Conservation (phyloP, 2,888 invertebrate species). For the Luperina nickerlii region DNA sequence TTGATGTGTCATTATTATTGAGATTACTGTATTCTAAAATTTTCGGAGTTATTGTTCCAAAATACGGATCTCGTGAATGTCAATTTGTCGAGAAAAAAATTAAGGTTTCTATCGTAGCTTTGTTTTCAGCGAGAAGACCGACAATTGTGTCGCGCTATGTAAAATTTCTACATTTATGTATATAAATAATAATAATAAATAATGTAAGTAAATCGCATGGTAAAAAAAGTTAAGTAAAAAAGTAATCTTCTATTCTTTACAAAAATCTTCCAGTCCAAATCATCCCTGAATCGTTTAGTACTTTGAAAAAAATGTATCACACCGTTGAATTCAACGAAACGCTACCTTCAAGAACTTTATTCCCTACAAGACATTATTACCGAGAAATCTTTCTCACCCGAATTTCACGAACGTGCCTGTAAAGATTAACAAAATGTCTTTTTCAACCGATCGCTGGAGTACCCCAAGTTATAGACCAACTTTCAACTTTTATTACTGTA, state of each 20-base stretch:
- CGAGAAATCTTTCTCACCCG: constrained; percentile 21
- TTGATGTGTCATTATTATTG: neutral
- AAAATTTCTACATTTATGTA: no score
- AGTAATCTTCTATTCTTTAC: no score
- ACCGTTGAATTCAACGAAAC: neutral
- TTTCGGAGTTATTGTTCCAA: neutral
- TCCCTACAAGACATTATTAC: neutral
- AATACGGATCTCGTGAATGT: neutral
- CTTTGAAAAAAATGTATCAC: neutral
- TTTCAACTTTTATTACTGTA: constrained; percentile 58
- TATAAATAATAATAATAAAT: no score
- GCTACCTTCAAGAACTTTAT: constrained; percentile 1
- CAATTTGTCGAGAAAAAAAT: neutral
- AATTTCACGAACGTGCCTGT: constrained; percentile 25
- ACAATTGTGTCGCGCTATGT: no score
- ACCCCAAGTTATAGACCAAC: constrained; percentile 49
- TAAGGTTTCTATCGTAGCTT: neutral
- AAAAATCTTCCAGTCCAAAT: no score
- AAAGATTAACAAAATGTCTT: constrained; percentile 54
- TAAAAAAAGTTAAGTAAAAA: no score
- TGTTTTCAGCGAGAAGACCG: no score
- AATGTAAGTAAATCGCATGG: no score
- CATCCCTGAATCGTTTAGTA: neutral
- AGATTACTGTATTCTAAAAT: neutral
- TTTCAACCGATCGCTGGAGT: constrained; percentile 28